A percentile compares a stretch with the other conserved stretches of the same genome.
Conservation (phyloP, 1,140 invertebrate species). For the Colletes latitarsis region DNA sequence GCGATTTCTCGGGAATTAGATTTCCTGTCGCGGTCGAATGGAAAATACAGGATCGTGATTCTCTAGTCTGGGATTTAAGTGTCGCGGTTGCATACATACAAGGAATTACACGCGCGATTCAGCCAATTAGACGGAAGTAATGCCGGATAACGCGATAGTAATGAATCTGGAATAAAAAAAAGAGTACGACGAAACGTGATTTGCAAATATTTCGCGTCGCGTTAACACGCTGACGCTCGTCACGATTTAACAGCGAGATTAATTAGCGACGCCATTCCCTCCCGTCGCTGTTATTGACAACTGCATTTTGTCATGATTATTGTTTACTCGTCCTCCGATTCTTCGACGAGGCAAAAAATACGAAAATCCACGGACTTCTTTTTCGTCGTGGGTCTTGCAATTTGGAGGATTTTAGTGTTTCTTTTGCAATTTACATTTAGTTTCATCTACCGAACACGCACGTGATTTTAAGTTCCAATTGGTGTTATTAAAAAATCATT, state of each 20-base stretch:
- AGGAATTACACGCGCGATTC: conserved; percentile 12
- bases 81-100: conserved; percentile 16
- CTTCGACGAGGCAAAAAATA: too few relatives aligned
- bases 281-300: not conserved
- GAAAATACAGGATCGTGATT: too few relatives aligned
- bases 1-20: not conserved
- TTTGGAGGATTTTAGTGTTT: too few relatives aligned
- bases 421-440: too few relatives aligned
- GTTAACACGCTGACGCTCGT: not conserved
- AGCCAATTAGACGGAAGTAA: conserved; percentile 45
- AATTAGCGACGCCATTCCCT: not conserved
- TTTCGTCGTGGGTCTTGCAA: too few relatives aligned
- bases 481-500: too few relatives aligned
- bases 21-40: not conserved
- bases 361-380: too few relatives aligned
- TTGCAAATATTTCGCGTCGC: conserved; percentile 29
- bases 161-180: not conserved
- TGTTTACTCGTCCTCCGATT: not conserved
- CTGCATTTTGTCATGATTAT: not conserved
- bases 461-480: too few relatives aligned
- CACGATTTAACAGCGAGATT: not conserved
- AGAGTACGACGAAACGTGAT: conserved; percentile 33
- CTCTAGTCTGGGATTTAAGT: not conserved
- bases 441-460: too few relatives aligned
- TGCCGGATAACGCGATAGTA: conserved; percentile 6